phyloP scores from a whole-genome alignment of 1,140 invertebrate genomes.

The Formica selysi region DNA sequence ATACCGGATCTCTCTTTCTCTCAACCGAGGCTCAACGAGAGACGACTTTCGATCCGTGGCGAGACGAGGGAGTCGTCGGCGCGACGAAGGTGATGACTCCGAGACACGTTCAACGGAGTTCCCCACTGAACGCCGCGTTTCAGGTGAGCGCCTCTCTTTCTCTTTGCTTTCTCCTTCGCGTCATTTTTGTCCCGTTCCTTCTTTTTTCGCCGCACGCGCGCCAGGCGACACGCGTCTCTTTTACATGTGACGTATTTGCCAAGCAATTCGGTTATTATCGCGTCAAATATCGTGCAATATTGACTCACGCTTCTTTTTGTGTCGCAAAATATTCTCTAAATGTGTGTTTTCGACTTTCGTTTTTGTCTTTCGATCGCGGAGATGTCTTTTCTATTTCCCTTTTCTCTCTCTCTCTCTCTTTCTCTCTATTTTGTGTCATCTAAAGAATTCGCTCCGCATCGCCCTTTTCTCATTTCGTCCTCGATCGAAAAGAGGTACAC shows the following conservation, averaged over 20 bases:
- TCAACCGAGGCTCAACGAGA: constrained; percentile 8
- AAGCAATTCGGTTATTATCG: neutral
- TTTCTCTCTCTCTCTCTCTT: constrained; percentile 13
- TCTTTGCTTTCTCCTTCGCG: constrained; percentile 3
- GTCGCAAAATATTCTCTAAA: neutral
- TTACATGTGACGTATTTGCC: neutral
- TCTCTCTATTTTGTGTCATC: neutral
- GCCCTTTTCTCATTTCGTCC: neutral
- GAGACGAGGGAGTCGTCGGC: neutral
- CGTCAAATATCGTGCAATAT: neutral
- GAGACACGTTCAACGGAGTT: neutral
- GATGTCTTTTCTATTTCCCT: constrained; percentile 24
- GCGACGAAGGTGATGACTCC: constrained; percentile 43
- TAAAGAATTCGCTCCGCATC: neutral
- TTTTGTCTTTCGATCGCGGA: neutral
- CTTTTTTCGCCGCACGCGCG: neutral
- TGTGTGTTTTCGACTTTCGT: neutral
- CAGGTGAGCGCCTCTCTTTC: constrained; percentile 26
- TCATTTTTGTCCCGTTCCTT: neutral
- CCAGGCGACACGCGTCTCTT: constrained; percentile 2
- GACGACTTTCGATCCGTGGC: constrained; percentile 16
- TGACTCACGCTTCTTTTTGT: neutral
- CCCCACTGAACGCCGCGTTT: neutral
- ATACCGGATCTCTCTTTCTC: neutral
- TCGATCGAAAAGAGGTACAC: constrained; percentile 1